phyloP scores from a whole-genome alignment of 2,888 invertebrate species.

The Antheraea yamamai region DNA sequence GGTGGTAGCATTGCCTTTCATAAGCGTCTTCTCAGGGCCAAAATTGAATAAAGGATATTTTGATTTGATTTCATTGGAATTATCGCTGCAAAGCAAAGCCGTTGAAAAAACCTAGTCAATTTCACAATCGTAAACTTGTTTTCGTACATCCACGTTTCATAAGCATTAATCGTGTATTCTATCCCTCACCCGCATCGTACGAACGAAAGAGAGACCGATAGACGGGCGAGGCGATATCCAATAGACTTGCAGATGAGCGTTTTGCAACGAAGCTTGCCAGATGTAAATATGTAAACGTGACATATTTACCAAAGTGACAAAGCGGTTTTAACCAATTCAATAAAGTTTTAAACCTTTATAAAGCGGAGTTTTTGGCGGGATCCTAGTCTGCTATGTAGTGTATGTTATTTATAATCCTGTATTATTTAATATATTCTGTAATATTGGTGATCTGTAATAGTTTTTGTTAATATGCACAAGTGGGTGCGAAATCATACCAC shows the following conservation, averaged over 20 bases:
- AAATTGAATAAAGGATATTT: too few relatives aligned
- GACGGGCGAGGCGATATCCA: not conserved
- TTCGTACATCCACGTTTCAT: conserved; percentile 3
- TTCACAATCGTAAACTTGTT: conserved; percentile 11
- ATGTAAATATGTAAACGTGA: not conserved
- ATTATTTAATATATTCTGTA: too few relatives aligned
- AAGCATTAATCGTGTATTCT: not conserved
- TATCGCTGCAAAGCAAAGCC: not conserved
- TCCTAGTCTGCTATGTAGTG: too few relatives aligned
- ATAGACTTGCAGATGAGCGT: conserved; percentile 10
- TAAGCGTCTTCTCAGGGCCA: too few relatives aligned
- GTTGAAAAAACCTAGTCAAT: not conserved
- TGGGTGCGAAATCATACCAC: too few relatives aligned
- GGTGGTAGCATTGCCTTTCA: too few relatives aligned
- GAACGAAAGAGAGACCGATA: not conserved
- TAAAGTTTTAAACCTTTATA: not conserved
- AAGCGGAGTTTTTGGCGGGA: not conserved
- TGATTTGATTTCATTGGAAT: too few relatives aligned
- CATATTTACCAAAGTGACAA: not conserved
- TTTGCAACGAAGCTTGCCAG: conserved; percentile 6
- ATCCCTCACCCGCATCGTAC: not conserved
- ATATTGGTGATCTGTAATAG: too few relatives aligned
- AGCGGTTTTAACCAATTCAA: not conserved
- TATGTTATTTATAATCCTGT: too few relatives aligned
- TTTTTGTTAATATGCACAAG: too few relatives aligned